phyloP scores from a whole-genome alignment of 2,888 invertebrate species.

The Dicyrtomina minuta region DNA sequence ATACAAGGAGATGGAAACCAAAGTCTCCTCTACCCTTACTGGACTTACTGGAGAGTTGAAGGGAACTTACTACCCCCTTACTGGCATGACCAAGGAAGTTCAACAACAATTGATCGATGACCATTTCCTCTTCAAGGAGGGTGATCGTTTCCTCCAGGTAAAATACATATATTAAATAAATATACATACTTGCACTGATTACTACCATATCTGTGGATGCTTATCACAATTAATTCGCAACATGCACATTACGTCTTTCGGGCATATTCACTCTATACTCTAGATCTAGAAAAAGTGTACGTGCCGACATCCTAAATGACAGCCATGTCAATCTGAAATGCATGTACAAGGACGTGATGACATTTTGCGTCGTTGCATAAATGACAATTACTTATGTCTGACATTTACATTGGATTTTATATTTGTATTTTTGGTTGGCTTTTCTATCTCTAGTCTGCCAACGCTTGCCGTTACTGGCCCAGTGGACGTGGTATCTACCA shows the following conservation, averaged over 20 bases:
- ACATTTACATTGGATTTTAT: not conserved
- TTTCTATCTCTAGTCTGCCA: constrained; percentile 71
- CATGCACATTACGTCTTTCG: too few species aligned
- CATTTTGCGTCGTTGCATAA: not conserved
- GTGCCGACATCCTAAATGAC: too few species aligned
- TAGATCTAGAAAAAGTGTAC: too few species aligned
- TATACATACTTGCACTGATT: constrained; percentile 1
- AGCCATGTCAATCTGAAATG: too few species aligned
- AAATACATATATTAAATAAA: not conserved
- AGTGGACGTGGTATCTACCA: constrained; percentile 95
- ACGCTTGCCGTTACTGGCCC: constrained; percentile 97
- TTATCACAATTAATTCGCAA: too few species aligned
- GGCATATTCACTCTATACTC: too few species aligned
- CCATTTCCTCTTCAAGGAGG: constrained; percentile 98
- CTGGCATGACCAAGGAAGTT: constrained; percentile 93
- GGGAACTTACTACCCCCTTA: constrained; percentile 92
- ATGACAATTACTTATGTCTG: not conserved
- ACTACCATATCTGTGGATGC: too few species aligned
- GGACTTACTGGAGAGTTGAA: constrained; percentile 85
- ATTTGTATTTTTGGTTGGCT: not conserved
- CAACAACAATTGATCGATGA: constrained; percentile 96
- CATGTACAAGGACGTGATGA: constrained; percentile 6
- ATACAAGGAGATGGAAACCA: constrained; percentile 96
- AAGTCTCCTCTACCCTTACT: constrained; percentile 78
- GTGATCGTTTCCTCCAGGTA: constrained; percentile 76